Evolutionary conservation across 2,797 vertebrate species (phyloP).

Genomic region (Otus scops): DNA sequence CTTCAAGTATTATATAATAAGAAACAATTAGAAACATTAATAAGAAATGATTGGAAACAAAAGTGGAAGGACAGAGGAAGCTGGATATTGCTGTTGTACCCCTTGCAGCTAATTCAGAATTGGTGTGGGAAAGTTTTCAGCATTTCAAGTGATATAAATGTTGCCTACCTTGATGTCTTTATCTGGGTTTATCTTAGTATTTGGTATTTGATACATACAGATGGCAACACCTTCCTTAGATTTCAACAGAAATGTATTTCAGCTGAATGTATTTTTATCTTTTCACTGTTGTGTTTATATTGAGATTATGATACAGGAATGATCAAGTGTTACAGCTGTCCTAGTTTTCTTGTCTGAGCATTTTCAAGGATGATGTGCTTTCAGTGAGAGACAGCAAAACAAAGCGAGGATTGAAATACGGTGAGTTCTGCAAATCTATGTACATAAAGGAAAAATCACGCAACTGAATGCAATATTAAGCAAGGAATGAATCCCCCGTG

Average conservation of each 20-base stretch:
- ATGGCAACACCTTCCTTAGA: background rate
- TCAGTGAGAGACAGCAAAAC: background rate
- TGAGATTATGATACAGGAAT: background rate
- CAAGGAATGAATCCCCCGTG: background rate
- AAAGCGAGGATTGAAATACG: background rate
- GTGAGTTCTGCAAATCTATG: background rate
- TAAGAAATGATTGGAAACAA: background rate
- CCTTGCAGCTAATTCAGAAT: background rate
- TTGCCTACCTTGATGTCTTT: background rate
- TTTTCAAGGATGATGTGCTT: constrained; percentile 13
- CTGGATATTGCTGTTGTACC: background rate
- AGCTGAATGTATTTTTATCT: background rate
- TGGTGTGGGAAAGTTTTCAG: background rate
- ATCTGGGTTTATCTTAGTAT: background rate
- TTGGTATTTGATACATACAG: background rate
- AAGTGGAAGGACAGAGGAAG: background rate
- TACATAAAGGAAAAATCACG: background rate
- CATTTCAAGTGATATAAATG: background rate
- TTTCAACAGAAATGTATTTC: background rate
- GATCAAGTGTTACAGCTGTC: background rate
- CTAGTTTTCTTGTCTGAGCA: background rate
- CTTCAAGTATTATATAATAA: background rate
- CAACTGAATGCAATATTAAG: background rate
- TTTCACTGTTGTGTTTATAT: background rate
- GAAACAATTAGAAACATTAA: background rate